phyloP scores from a whole-genome alignment of 1,140 invertebrate species.

The Ceratina calcarata region DNA sequence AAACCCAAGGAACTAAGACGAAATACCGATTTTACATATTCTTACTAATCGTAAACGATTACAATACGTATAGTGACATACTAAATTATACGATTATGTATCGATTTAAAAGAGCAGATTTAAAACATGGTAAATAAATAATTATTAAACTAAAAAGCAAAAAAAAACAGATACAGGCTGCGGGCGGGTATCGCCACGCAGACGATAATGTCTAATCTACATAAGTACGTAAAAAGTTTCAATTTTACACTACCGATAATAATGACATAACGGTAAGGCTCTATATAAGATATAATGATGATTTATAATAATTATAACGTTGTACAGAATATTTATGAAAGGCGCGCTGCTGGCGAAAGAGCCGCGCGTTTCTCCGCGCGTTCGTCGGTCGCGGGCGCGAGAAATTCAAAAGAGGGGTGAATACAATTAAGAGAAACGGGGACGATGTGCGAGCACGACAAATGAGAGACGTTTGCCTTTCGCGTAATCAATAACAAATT shows the following conservation, averaged over 20 bases:
- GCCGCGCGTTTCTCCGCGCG: slow-evolving; percentile 41
- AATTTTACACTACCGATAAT: slow-evolving; percentile 82
- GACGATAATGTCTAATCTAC: slow-evolving; percentile 75
- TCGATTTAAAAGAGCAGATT: slow-evolving; percentile 68
- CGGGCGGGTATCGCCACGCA: slow-evolving; percentile 64
- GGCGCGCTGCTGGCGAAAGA: slow-evolving; percentile 75
- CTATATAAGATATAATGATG: slow-evolving; percentile 78
- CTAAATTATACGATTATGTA: slow-evolving; percentile 79
- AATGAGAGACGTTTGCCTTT: slow-evolving; percentile 19
- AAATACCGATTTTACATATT: slow-evolving; percentile 81
- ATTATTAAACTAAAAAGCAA: slow-evolving; percentile 38
- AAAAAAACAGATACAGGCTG: slow-evolving; percentile 61
- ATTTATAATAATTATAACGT: slow-evolving; percentile 80
- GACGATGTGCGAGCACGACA: not conserved
- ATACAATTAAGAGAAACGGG: not conserved
- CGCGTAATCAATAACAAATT: slow-evolving; percentile 29
- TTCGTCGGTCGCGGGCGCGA: slow-evolving; percentile 15
- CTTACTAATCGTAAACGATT: slow-evolving; percentile 80
- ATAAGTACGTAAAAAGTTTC: slow-evolving; percentile 80
- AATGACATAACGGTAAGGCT: slow-evolving; percentile 78
- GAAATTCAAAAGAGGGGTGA: not conserved
- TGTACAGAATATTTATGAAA: slow-evolving; percentile 81
- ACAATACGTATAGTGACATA: slow-evolving; percentile 78
- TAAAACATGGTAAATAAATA: slow-evolving; percentile 70
- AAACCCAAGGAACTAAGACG: slow-evolving; percentile 66